Conservation (phyloP, 1,140 invertebrate genomes). For the Dufourea novaeangliae region DNA sequence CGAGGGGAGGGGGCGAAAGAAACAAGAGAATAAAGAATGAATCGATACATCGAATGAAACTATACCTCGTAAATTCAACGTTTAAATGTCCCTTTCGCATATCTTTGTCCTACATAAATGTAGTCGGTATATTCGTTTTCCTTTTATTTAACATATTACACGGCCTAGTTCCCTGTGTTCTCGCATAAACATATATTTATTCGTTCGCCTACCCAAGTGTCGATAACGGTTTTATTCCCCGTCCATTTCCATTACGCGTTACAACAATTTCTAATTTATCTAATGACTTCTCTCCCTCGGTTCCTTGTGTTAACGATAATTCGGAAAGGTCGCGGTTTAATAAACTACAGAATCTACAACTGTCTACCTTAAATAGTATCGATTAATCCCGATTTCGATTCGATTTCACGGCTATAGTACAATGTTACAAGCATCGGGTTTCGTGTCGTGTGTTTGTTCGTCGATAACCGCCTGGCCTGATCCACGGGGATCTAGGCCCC, state of each 20-base stretch:
- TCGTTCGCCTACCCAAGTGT: conserved; percentile 39
- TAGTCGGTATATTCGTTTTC: conserved; percentile 20
- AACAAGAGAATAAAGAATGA: neutral
- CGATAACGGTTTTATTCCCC: conserved; percentile 32
- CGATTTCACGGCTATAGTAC: conserved; percentile 44
- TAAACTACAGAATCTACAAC: conserved; percentile 47
- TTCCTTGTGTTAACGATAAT: conserved; percentile 35
- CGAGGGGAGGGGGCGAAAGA: neutral
- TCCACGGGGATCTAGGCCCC: conserved; percentile 6
- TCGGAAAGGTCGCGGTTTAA: conserved; percentile 42
- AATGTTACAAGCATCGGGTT: conserved; percentile 48
- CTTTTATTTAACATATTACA: conserved; percentile 39
- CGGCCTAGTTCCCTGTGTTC: conserved; percentile 40
- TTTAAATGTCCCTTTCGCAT: conserved; percentile 29
- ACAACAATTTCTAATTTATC: conserved; percentile 45
- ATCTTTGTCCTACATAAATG: conserved; percentile 38
- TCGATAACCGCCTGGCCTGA: conserved; percentile 16
- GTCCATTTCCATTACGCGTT: conserved; percentile 31
- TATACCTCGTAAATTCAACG: conserved; percentile 19
- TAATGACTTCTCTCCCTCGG: conserved; percentile 28
- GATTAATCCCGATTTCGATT: conserved; percentile 30
- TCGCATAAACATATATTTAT: conserved; percentile 53
- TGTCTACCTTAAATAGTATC: conserved; percentile 47
- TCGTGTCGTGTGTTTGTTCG: conserved; percentile 8
- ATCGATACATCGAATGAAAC: too few species aligned